Conservation (phyloP, 2,888 invertebrate species). For the Hesperia comma region DNA sequence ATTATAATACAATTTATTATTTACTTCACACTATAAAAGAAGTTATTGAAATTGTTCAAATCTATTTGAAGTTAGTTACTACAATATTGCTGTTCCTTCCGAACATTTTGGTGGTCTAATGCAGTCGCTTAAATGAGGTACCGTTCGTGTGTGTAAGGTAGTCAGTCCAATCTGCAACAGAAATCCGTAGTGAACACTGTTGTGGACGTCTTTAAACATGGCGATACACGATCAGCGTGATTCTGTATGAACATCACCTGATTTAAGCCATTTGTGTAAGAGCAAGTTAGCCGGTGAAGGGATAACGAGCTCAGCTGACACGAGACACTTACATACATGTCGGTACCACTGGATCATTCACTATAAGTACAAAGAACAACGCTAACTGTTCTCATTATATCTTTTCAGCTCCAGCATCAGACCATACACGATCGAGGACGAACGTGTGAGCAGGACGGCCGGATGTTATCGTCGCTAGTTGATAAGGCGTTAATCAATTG, state of each 20-base stretch:
- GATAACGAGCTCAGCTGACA: too few relatives aligned
- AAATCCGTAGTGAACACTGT: background rate
- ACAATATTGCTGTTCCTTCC: too few relatives aligned
- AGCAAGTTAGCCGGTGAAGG: too few relatives aligned
- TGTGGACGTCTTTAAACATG: background rate
- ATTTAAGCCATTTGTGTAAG: background rate
- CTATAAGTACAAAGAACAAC: too few relatives aligned
- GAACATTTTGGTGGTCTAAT: background rate
- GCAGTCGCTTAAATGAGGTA: background rate
- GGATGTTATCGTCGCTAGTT: constrained; percentile 18
- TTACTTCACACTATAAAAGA: too few relatives aligned
- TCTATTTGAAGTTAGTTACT: too few relatives aligned
- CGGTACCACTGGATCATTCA: too few relatives aligned
- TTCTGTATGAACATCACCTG: constrained; percentile 20
- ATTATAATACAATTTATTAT: too few relatives aligned
- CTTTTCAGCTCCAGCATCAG: background rate
- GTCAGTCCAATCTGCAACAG: background rate
- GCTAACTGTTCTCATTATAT: background rate
- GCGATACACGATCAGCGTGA: constrained; percentile 11
- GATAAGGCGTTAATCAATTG: background rate
- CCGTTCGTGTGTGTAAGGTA: constrained; percentile 18
- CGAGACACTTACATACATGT: too few relatives aligned
- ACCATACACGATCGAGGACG: constrained; percentile 15
- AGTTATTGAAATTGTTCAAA: too few relatives aligned
- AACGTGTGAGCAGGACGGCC: constrained; percentile 24